Evolutionary conservation across 1,140 invertebrate species (phyloP).

Genomic region (Drosophila santomea): DNA sequence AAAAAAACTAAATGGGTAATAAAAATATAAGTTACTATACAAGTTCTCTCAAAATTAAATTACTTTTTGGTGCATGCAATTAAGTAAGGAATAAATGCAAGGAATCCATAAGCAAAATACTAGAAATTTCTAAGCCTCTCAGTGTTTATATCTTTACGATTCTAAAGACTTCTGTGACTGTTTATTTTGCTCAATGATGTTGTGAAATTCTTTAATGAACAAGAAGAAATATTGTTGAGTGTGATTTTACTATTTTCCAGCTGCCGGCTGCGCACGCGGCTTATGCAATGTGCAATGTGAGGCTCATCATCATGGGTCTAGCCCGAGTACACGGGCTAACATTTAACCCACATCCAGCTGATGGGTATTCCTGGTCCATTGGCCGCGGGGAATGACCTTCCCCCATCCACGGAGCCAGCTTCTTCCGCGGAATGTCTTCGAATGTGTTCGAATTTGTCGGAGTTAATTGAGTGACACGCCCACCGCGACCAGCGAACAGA

Average conservation of each 20-base stretch:
- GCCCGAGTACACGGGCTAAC: slow-evolving; percentile 41
- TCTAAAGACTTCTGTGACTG: too few relatives aligned
- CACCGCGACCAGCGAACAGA: slow-evolving; percentile 17
- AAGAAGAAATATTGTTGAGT: neutral
- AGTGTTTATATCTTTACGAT: too few relatives aligned
- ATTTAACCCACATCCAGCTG: slow-evolving; percentile 61
- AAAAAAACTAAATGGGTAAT: neutral
- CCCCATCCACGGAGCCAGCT: slow-evolving; percentile 4
- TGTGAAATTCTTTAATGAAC: neutral
- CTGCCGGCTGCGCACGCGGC: slow-evolving; percentile 28
- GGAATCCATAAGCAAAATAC: too few relatives aligned
- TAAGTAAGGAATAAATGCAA: neutral
- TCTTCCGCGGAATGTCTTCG: slow-evolving; percentile 38
- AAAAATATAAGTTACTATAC: neutral
- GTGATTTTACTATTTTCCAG: slow-evolving; percentile 33
- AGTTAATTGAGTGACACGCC: slow-evolving; percentile 55
- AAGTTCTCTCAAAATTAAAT: neutral
- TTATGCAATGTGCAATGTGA: slow-evolving; percentile 69
- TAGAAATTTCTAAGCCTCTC: too few relatives aligned
- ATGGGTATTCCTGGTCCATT: slow-evolving; percentile 45
- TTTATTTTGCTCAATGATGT: too few relatives aligned
- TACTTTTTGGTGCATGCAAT: neutral
- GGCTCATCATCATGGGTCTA: slow-evolving; percentile 50
- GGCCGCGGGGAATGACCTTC: slow-evolving; percentile 54
- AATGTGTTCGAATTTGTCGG: slow-evolving; percentile 62